phyloP scores from a whole-genome alignment of 1,140 invertebrate species.

The Brachionus angularis region DNA sequence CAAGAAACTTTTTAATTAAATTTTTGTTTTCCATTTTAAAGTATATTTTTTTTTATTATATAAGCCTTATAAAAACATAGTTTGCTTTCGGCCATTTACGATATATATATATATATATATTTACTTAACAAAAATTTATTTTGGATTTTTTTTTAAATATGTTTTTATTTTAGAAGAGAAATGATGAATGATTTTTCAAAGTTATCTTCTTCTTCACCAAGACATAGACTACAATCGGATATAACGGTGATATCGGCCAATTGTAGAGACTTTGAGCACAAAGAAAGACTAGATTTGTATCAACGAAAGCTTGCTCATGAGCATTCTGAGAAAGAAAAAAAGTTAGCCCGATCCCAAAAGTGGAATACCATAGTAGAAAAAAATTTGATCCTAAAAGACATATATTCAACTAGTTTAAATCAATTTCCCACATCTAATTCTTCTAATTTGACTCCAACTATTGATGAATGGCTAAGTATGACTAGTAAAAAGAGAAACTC shows the following conservation, averaged over 20 bases:
- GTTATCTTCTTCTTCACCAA: not conserved
- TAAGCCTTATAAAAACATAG: too few relatives aligned
- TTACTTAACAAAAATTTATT: too few relatives aligned
- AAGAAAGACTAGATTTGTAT: not conserved
- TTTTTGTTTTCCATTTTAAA: too few relatives aligned
- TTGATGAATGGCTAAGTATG: conserved; percentile 32
- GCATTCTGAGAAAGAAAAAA: conserved; percentile 15
- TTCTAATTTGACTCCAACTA: not conserved
- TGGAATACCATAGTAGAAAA: conserved; percentile 21
- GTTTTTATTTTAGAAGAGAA: too few relatives aligned
- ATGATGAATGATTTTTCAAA: conserved; percentile 17
- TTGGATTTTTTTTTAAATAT: too few relatives aligned
- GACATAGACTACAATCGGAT: not conserved
- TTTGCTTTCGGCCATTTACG: too few relatives aligned
- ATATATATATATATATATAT: too few relatives aligned
- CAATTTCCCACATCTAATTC: not conserved
- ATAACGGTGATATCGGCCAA: not conserved
- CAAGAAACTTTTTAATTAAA: too few relatives aligned
- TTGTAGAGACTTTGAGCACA: not conserved
- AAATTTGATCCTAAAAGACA: conserved; percentile 26
- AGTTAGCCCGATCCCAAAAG: conserved; percentile 8
- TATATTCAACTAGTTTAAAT: too few relatives aligned
- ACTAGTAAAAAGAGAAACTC: not conserved
- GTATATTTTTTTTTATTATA: too few relatives aligned
- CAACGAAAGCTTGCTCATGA: conserved; percentile 4